Evolutionary conservation across 92 coral and sea anemone genomes (phyloP).

Genomic region (Desmophyllum pertusum): DNA sequence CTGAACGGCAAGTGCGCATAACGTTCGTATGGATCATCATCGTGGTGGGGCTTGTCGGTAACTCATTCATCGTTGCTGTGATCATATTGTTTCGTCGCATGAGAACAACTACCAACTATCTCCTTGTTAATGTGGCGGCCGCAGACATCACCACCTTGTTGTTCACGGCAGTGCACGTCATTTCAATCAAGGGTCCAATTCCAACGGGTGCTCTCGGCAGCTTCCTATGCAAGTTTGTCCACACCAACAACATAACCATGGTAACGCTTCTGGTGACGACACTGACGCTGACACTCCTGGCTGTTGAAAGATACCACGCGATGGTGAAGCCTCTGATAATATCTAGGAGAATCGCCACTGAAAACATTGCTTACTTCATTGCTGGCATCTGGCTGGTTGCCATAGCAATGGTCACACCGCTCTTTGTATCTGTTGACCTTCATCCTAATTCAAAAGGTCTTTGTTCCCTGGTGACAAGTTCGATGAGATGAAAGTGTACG

Average conservation of each 20-base stretch:
- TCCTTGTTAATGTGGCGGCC: conserved; percentile 63
- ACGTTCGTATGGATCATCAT: conserved; percentile 52
- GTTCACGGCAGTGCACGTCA: conserved; percentile 50
- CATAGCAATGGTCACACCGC: conserved; percentile 53
- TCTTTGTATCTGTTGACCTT: conserved; percentile 38
- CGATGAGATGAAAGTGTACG: conserved; percentile 23
- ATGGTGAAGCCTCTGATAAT: conserved; percentile 57
- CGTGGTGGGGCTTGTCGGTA: conserved; percentile 55
- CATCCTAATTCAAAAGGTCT: conserved; percentile 11
- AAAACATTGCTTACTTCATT: conserved; percentile 48
- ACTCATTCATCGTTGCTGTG: conserved; percentile 61
- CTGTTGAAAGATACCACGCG: conserved; percentile 66
- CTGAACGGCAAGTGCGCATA: conserved; percentile 24
- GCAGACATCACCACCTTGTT: conserved; percentile 61
- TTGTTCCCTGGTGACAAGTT: conserved; percentile 42
- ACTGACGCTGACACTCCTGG: conserved; percentile 52
- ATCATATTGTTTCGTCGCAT: conserved; percentile 43
- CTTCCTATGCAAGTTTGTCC: conserved; percentile 60
- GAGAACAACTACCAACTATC: conserved; percentile 63
- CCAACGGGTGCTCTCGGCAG: conserved; percentile 10
- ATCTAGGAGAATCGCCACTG: conserved; percentile 45
- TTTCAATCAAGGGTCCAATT: conserved; percentile 10
- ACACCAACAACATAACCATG: conserved; percentile 59
- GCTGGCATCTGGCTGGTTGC: conserved; percentile 58
- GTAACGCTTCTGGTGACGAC: conserved; percentile 59